Percentiles rank a stretch among this genome's conserved stretches.
Conservation (phyloP, 2,113 vertebrate genomes). For the Lates calcarifer region DNA sequence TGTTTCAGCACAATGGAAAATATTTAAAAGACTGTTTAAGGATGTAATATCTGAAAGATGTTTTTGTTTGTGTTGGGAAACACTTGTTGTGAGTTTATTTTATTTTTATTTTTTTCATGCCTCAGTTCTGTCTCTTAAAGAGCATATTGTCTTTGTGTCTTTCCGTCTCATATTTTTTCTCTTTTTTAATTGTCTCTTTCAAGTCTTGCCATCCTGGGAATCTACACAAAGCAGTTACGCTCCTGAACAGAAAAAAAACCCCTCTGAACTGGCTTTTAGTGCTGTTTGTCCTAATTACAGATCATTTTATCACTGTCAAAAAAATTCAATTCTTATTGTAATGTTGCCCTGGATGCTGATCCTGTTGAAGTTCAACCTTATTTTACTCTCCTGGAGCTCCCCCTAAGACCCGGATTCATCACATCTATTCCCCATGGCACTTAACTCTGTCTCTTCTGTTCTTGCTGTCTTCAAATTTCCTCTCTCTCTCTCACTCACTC, state of each 20-base stretch:
- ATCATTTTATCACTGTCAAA: conserved; percentile 71
- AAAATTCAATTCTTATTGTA: conserved; percentile 69
- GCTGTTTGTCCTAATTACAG: conserved; percentile 80
- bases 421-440: conserved; percentile 60
- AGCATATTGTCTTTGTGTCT: conserved; percentile 23
- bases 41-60: neutral
- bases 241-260: conserved; percentile 61
- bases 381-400: conserved; percentile 73
- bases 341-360: conserved; percentile 79
- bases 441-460: conserved; percentile 47
- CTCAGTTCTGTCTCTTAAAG: conserved; percentile 46
- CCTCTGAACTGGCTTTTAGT: conserved; percentile 76
- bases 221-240: conserved; percentile 80
- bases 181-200: conserved; percentile 39
- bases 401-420: conserved; percentile 77
- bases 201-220: conserved; percentile 76
- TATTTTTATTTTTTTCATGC: conserved; percentile 33
- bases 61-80: conserved; percentile 43
- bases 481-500: neutral
- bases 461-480: conserved; percentile 38
- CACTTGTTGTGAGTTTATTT: conserved; percentile 67
- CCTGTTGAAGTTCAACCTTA: conserved; percentile 77
- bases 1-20: too few relatives aligned
- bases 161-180: conserved; percentile 22
- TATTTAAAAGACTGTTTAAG: too few relatives aligned